Base-by-base conservation (phyloP, 2,888 invertebrate genomes). In the Danaus chrysippus region DNA sequence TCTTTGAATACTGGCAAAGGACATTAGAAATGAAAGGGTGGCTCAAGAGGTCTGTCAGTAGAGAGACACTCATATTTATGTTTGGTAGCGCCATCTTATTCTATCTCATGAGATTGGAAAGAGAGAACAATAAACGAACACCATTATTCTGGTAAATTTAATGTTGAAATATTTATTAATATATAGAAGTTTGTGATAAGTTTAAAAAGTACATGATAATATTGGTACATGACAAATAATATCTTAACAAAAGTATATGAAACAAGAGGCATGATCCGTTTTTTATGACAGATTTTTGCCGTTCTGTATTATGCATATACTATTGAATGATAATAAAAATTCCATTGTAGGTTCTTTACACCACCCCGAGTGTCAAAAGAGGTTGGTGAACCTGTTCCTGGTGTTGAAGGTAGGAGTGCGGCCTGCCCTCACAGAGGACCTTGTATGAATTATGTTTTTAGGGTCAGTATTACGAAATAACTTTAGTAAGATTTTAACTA, bases 21-120 rank as follows among this genome's bases (percentile, higher is more conserved):
- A 91, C 90, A 17, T 73, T 91, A 73, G 89, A 91, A 81, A 84
- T 87, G 84, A 91, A 91, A 69, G 91, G 91, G 8, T 87, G 86
- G 83, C 73, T 91, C 1, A 83, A 87, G 56, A 80, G 87, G 49
- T 79, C 91, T 1, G 78, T 86, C 1, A 81, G 84, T 15, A 82
- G 82, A 55, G 91, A 91, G 64, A 91, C 91, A 0, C 68, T 91
- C 0, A 78, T 90, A 19, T 91, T 91, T 69, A 92, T 92, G 91
- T 66, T 87, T 49, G 87, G 91, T 62, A 92, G 90, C 63, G 86
- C 91, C n/a, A 76, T 83, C 72, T 84, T 92, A 71, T 92, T 92
- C 79, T 91, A 92, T 72, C 81, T 91, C 17, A 85, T 90, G 84
- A 75, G 91, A 63, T 73, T 79, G 67, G 91, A 91, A 59, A 84